Base-by-base conservation (phyloP, 2,888 invertebrate species). In the Ophion costatus region DNA sequence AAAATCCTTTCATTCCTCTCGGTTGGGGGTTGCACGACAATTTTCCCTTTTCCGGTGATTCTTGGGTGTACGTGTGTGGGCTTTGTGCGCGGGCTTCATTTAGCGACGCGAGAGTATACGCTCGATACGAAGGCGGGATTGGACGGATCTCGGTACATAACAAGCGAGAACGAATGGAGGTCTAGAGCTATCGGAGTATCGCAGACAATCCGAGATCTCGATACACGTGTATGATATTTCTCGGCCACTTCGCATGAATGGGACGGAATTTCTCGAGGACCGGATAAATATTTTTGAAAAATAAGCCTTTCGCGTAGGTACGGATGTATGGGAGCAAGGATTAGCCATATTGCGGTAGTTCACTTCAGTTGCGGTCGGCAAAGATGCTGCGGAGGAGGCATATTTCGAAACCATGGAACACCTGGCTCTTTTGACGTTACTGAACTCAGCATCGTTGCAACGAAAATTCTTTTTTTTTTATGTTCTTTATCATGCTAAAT, bases 1-100 rank as follows among this genome's bases (percentile, higher is more conserved):
- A 17, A 66, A 73, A 73, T 66, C 75, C 82, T 84, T 84, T 82
- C 66, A 71, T 64, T 17, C 64, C 57, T 78, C 78, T 64, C 78
- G 70, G 81, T 75, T 11, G 56, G 56, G 70, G 70, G 42, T 42
- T 67, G 42, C 5, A 38, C 6, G 42, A 42, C 38, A 67, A 42
- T 42, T 42, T 42, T 67, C 22, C 5, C 20, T 42, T 38, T 38
- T n/a, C 38, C 38, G 33, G 59, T 9, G 14, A 20, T 59, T 59
- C 59, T 59, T 22, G 59, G 59, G 22, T 11, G 11, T 63, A 24
- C 29, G 63, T 63, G 24, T 4, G 14, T 61, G 22, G 61, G 24
- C 11, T 24, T 11, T 24, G 24, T 61, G 24, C 29, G 29, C 17
- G 14, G 14, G 17, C 17, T 63, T 20, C 63, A 7, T 63, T 38